Evolutionary conservation across 2,797 vertebrate genomes (phyloP).

Genomic region (Pipistrellus pipistrellus): DNA sequence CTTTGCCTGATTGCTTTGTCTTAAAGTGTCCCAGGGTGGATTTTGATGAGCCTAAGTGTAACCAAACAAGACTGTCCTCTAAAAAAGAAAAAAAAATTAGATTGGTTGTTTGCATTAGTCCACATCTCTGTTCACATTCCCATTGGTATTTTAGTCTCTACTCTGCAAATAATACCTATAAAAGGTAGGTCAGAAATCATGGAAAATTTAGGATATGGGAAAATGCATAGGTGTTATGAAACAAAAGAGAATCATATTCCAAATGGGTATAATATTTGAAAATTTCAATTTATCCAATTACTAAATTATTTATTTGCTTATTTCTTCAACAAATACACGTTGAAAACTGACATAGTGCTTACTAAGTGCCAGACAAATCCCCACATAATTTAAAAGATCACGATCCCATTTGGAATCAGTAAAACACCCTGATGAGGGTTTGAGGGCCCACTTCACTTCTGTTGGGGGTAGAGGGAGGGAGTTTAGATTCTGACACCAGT

Average conservation of each 20-base stretch:
- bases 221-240: background rate
- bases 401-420: background rate
- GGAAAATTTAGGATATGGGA: background rate
- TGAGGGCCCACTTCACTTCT: background rate
- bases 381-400: slow-evolving; percentile 1
- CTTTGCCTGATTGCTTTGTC: background rate
- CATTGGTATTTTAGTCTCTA: background rate
- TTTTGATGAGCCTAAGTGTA: background rate
- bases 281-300: background rate
- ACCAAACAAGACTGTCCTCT: background rate
- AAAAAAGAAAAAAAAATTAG: background rate
- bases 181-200: background rate
- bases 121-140: background rate
- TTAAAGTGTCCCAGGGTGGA: background rate
- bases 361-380: background rate
- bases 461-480: fast-evolving
- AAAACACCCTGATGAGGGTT: background rate
- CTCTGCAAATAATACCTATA: background rate
- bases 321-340: background rate
- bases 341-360: background rate
- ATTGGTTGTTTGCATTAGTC: background rate
- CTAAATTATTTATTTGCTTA: background rate
- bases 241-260: background rate
- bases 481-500: background rate
- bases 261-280: slow-evolving; percentile 15